Evolutionary conservation across 2,888 invertebrate species (phyloP), one percentile per base, ranked within the genome.

Genomic region (Archips xylosteana): DNA sequence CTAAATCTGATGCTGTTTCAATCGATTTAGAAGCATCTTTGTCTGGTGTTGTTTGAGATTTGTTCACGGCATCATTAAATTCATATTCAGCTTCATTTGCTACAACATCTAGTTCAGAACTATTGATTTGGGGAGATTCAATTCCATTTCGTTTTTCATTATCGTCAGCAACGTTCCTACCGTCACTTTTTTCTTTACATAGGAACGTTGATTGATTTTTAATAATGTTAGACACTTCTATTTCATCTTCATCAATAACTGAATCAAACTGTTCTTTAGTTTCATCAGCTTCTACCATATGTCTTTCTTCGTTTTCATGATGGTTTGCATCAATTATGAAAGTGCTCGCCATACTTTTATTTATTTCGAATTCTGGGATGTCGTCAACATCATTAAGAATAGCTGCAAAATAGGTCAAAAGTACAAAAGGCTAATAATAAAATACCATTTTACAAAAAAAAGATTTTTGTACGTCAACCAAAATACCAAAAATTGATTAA

Each of bases 271-370:
- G 65, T 10, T 23, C 71, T 9, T n/a, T 60, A 6, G n/a, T 42
- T 32, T 32, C 32, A 2, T 36, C 36, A 45, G 32, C 4, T 15
- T 6, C 4, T 39, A 15, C 1, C 1, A n/a, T 13, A 3, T 51
- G 49, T 6, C 2, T 12, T 49, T 49, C 59, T 13, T 51, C 42
- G n/a, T 23, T 15, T 54, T 13, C n/a, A 12, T 42, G 15, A 51
- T 23, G 0, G 8, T 54, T 51, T 12, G 13, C 13, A 36, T 66
- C 12, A n/a, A 34, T 12, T 3, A 66, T 54, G 34, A 72, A 57
- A 23, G 71, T 72, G 13, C 71, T 72, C 2, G 54, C 51, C 67
- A 57, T 62, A 23, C 42, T 67, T 36, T 32, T 42, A 36, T 47
- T 54, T 45, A 67, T 54, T 36, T 62, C 72, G n/a, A 67, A 67